Base-by-base conservation (phyloP, 2,113 vertebrate species). In the Cyanoramphus novaezelandiae region DNA sequence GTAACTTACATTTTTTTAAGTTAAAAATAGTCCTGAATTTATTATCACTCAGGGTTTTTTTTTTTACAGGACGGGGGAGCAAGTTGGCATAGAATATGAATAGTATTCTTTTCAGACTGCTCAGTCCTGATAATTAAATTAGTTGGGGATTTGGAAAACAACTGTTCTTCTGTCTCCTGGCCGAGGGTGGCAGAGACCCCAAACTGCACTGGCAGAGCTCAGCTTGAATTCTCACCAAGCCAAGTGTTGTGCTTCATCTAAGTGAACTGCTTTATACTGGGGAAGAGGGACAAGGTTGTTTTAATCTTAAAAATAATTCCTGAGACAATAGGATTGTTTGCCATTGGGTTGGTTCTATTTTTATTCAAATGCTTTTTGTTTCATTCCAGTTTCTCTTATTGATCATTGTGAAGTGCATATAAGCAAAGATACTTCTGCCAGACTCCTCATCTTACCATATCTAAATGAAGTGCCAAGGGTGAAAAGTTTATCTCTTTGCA, bases 191-290 rank as follows among this genome's bases (percentile, higher is more conserved):
- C 62, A 85, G 63, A 72, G 50, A 19, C n/a, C 11, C 6, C 3
- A 3, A 3, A n/a, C 68, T 1, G 0, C 39, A 31, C 1, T 0
- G 27, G 13, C 35, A 88, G 62, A 87, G 21, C 28, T 62, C 2
- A 3, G 0, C 44, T 67, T 53, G 33, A 68, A 49, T 64, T 82
- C 75, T 87, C 72, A 62, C n/a, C 16, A 62, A 62, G 41, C 49
- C 15, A 50, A 49, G 7, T 53, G 59, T n/a, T 92, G 53, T 37
- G 25, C 7, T 79, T 89, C 18, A 33, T 77, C 10, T 82, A 53
- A 90, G 82, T 25, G 49, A 63, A 19, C 19, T 67, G 9, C 16
- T 72, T 82, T 69, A 44, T 47, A 23, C 13, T 77, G 24, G 4
- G 7, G 10, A 6, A 71, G 18, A 81, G 7, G 11, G 19, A 33